Percentiles rank a stretch among this genome's conserved stretches.
phyloP scores from a whole-genome alignment of 2,113 vertebrate genomes.

The Oriolus oriolus region DNA sequence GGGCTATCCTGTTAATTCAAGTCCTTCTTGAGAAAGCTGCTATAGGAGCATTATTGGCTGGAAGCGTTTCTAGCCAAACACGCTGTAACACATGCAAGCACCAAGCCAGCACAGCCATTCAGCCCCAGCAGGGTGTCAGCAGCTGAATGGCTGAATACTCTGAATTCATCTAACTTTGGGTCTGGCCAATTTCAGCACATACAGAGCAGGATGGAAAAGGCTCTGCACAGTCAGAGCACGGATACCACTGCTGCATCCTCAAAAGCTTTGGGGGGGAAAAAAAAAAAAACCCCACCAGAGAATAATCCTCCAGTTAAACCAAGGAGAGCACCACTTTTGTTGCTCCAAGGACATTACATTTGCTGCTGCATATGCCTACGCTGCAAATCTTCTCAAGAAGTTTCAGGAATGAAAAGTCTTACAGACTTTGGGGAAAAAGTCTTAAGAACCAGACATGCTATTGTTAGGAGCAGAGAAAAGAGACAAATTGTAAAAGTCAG shows the following conservation, averaged over 20 bases:
- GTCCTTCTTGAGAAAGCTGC: constrained; percentile 26
- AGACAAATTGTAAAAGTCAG: constrained; percentile 65
- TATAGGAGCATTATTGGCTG: not conserved
- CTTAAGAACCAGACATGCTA: constrained; percentile 68
- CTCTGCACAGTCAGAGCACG: not conserved
- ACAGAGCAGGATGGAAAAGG: not conserved
- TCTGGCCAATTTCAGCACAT: not conserved
- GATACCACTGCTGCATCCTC: not conserved
- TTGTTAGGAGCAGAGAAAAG: constrained; percentile 75
- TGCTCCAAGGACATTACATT: not conserved
- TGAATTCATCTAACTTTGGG: not conserved
- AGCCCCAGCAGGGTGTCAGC: not conserved
- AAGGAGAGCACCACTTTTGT: not conserved
- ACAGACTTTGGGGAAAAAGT: not conserved
- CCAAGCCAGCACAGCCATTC: not conserved
- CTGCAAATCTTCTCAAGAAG: constrained; percentile 43
- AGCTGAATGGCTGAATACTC: not conserved
- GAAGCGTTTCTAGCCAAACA: not conserved
- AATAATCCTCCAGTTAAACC: not conserved
- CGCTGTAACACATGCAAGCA: not conserved
- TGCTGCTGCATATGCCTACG: not conserved
- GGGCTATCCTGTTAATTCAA: not conserved
- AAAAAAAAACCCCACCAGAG: not conserved
- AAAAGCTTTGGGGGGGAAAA: not conserved
- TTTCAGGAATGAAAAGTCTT: constrained; percentile 12